A percentile compares a stretch with the other conserved stretches of the same genome.
phyloP scores from a whole-genome alignment of 1,140 invertebrate genomes.

The Diploscapter pachys region DNA sequence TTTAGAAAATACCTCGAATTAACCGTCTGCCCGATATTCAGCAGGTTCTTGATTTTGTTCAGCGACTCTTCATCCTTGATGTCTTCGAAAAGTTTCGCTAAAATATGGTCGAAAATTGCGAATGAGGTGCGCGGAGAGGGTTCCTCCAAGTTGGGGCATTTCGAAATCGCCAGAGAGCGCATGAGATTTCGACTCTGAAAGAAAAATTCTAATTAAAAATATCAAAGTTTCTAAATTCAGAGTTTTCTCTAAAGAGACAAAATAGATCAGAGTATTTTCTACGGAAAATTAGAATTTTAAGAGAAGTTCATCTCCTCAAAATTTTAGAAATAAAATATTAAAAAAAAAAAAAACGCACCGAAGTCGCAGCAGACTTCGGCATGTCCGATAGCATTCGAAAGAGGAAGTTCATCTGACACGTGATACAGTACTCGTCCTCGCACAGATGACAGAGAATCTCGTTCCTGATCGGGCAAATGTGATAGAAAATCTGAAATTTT shows the following conservation, averaged over 20 bases:
- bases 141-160: neutral
- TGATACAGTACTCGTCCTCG: slow-evolving; percentile 81
- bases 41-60: neutral
- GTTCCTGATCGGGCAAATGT: slow-evolving; percentile 70
- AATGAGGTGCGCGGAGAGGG: too few relatives aligned
- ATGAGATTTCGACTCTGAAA: slow-evolving; percentile 9
- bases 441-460: slow-evolving; percentile 78
- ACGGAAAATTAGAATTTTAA: too few relatives aligned
- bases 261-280: neutral
- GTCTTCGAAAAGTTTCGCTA: neutral
- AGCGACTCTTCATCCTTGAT: slow-evolving; percentile 6
- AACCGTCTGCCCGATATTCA: neutral
- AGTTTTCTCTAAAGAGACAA: neutral
- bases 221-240: too few relatives aligned
- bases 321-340: neutral
- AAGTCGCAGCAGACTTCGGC: neutral
- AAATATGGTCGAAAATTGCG: neutral
- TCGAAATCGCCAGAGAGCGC: neutral
- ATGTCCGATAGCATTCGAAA: slow-evolving; percentile 81
- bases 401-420: slow-evolving; percentile 87
- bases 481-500: slow-evolving; percentile 71
- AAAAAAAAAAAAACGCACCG: neutral
- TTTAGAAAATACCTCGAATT: neutral
- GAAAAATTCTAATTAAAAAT: neutral
- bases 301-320: too few relatives aligned